Evolutionary conservation across 2,888 invertebrate genomes (phyloP).

Genomic region (Athalia rosae): DNA sequence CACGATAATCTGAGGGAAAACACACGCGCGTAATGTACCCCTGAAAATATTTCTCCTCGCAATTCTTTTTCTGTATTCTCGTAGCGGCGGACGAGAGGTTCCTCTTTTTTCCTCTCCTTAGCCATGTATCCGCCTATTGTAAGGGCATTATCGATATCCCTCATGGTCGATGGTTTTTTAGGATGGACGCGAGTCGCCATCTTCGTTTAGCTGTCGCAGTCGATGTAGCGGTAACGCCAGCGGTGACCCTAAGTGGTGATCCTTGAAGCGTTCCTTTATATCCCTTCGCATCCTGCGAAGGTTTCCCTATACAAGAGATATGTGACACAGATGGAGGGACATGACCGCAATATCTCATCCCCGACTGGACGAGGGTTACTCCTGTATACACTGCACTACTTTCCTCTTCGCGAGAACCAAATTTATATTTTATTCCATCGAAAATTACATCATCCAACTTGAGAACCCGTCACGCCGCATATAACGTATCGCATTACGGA

Average conservation of each 20-base stretch:
- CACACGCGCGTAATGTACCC: too few species aligned
- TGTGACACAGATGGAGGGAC: constrained; percentile 62
- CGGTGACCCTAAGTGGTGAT: constrained; percentile 54
- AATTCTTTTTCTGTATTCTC: too few species aligned
- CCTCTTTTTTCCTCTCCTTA: neutral
- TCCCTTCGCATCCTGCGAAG: constrained; percentile 51
- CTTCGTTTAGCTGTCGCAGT: constrained; percentile 48
- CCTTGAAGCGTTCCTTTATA: constrained; percentile 58
- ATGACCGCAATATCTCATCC: constrained; percentile 64
- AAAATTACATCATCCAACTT: constrained; percentile 39
- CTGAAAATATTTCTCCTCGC: too few species aligned
- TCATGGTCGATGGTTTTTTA: neutral
- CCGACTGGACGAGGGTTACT: constrained; percentile 49
- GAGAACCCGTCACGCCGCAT: neutral
- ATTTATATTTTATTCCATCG: constrained; percentile 62
- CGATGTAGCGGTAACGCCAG: constrained; percentile 51
- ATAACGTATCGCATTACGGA: constrained; percentile 10
- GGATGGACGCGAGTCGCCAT: neutral
- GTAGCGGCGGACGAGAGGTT: too few species aligned
- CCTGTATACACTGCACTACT: neutral
- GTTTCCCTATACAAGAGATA: constrained; percentile 50
- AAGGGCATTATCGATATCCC: constrained; percentile 37
- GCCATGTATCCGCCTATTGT: constrained; percentile 10
- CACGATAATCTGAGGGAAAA: neutral
- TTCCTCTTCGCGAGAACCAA: constrained; percentile 47